These are phyloP conservation scores for Drosophila ercepeae DNA, from an alignment of 1,140 invertebrate genomes.

Conservation along the genomic window DNA sequence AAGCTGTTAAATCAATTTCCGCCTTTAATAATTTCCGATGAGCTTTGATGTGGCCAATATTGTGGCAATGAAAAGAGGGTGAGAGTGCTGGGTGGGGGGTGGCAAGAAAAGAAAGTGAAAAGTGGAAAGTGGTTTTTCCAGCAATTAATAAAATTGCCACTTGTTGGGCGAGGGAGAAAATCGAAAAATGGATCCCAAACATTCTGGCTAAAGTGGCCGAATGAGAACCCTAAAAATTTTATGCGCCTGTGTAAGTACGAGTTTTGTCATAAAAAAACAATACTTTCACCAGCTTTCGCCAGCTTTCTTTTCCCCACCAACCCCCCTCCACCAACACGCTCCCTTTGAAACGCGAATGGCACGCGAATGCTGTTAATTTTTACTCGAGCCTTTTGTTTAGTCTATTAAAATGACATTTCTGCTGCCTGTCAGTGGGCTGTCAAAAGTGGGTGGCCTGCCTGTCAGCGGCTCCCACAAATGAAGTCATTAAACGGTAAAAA, in stretches of 20 bases:
- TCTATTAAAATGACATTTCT: conserved; percentile 62
- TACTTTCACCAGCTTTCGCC: neutral
- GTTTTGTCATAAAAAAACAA: conserved; percentile 29
- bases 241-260: conserved; percentile 12
- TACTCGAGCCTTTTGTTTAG: conserved; percentile 64
- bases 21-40: conserved; percentile 21
- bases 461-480: conserved; percentile 18
- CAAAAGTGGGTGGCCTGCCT: conserved; percentile 6
- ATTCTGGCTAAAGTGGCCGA: neutral
- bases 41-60: conserved; percentile 17
- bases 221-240: conserved; percentile 13
- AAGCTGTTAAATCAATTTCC: conserved; percentile 21
- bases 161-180: conserved; percentile 30
- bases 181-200: neutral
- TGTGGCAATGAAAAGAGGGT: neutral
- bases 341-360: neutral
- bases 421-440: conserved; percentile 48
- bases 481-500: conserved; percentile 36
- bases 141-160: conserved; percentile 55
- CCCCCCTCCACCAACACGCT: neutral
- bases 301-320: neutral
- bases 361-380: conserved; percentile 55
- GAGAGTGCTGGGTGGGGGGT: neutral
- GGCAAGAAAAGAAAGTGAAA: neutral
- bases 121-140: conserved; percentile 20